These are phyloP conservation scores for Popillia japonica DNA, from an alignment of 1,140 invertebrate species.

Conservation along the genomic window DNA sequence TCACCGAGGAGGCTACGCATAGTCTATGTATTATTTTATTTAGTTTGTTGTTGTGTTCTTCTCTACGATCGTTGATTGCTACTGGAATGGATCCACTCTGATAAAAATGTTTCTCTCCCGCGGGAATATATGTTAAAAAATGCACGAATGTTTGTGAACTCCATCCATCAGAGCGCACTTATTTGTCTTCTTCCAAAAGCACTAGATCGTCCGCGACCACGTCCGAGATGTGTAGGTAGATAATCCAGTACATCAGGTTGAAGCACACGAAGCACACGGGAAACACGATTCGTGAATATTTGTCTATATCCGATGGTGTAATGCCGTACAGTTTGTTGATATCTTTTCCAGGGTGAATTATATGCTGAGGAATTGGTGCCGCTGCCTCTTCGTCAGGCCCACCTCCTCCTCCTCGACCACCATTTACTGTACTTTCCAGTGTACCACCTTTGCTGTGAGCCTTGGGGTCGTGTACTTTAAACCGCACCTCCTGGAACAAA, in stretches of 20 bases:
- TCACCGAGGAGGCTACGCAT: conserved; percentile 52
- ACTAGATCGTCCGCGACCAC: conserved; percentile 92
- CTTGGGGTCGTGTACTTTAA: conserved; percentile 93
- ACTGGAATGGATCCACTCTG: conserved; percentile 48
- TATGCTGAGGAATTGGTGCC: conserved; percentile 76
- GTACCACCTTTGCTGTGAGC: conserved; percentile 90
- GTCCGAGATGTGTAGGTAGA: conserved; percentile 94
- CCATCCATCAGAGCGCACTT: conserved; percentile 52
- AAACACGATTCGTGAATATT: conserved; percentile 94
- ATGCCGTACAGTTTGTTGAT: conserved; percentile 90
- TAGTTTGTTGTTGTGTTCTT: conserved; percentile 4
- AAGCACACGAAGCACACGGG: conserved; percentile 97
- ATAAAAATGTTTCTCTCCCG: conserved; percentile 39
- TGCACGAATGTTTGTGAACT: conserved; percentile 47
- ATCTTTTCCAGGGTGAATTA: conserved; percentile 73
- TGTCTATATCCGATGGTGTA: conserved; percentile 95
- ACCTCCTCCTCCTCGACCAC: conserved; percentile 70
- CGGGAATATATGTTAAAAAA: conserved; percentile 43
- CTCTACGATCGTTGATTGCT: conserved; percentile 50
- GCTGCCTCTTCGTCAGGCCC: conserved; percentile 71
- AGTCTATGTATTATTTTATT: conserved; percentile 41
- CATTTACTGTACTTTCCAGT: conserved; percentile 89
- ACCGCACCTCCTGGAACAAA: conserved; percentile 91
- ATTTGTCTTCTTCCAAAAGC: conserved; percentile 82
- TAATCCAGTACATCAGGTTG: conserved; percentile 98